These are phyloP conservation scores for Hydrophis major DNA, from an alignment of 2,797 vertebrate genomes.

Conservation along the genomic window DNA sequence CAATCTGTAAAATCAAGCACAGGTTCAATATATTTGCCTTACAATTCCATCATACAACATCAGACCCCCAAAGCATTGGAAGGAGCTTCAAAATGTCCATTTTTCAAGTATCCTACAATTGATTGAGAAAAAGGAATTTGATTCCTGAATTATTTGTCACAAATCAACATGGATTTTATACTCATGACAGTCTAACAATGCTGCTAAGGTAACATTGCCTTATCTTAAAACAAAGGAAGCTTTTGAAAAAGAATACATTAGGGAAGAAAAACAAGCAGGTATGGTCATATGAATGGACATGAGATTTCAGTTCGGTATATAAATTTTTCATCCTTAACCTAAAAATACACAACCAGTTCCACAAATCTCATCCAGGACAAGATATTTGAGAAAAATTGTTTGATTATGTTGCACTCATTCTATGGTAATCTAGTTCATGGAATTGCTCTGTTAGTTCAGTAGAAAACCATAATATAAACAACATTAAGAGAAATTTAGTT, in stretches of 20 bases:
- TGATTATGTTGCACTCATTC: background rate
- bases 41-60: background rate
- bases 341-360: background rate
- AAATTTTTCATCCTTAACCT: background rate
- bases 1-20: background rate
- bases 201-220: background rate
- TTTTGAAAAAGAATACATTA: background rate
- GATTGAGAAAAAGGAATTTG: background rate
- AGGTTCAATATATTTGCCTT: background rate
- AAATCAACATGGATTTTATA: background rate
- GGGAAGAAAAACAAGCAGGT: background rate
- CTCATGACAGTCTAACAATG: background rate
- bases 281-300: background rate
- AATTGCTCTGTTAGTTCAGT: background rate
- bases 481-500: background rate
- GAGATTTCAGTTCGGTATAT: background rate
- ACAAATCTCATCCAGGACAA: background rate
- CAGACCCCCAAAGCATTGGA: background rate
- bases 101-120: background rate
- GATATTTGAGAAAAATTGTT: background rate
- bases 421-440: background rate
- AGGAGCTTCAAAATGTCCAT: background rate
- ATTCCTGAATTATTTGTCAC: background rate
- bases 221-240: background rate
- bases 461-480: background rate